Base-by-base conservation (phyloP, 2,888 invertebrate genomes). In the Drosophila melanosoma region DNA sequence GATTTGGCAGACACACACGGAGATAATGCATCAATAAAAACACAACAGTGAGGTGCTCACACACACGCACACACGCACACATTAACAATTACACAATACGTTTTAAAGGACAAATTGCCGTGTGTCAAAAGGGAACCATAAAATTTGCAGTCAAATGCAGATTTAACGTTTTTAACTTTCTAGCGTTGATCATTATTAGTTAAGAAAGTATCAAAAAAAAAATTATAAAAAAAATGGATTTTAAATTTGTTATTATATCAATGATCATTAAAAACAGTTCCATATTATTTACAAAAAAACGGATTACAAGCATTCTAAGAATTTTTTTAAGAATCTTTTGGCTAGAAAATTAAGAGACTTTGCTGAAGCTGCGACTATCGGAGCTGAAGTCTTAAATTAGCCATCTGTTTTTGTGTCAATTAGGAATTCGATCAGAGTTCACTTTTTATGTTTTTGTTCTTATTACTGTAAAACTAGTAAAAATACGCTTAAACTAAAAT, bases 21-120 rank as follows among this genome's bases (percentile, higher is more conserved):
- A 69, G 48, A 87, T 81, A 87, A 87, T 87, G 74, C 89, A 80
- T 82, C 87, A 85, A 87, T 87, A 89, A 89, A 89, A 89, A 85
- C 80, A 85, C 80, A 89, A 45, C 70, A 73, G 75, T 76, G 76
- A 76, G 87, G 72, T 74, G 69, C 59, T 76, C 35, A 65, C 35
- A 62, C 42, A 62, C 38, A 59, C 45, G 33, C 17, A 59, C 1
- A 56, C 36, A 33, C 20, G 56, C 23, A 23, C 26, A 26, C 2
- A 7, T 26, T 2, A 2, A 23, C 45, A 45, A 23, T 23, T 33
- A 36, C 61, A 87, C 75, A 85, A 83, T 74, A 48, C 42, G 26
- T 36, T 63, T 23, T n/a, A 54, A 66, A 51, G 53, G 76, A 76
- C 86, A 87, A 79, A 79, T 71, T 60, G 70, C 12, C 38, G 35